Conservation (phyloP, 2,797 vertebrate species). For the Diglossa cyanea region DNA sequence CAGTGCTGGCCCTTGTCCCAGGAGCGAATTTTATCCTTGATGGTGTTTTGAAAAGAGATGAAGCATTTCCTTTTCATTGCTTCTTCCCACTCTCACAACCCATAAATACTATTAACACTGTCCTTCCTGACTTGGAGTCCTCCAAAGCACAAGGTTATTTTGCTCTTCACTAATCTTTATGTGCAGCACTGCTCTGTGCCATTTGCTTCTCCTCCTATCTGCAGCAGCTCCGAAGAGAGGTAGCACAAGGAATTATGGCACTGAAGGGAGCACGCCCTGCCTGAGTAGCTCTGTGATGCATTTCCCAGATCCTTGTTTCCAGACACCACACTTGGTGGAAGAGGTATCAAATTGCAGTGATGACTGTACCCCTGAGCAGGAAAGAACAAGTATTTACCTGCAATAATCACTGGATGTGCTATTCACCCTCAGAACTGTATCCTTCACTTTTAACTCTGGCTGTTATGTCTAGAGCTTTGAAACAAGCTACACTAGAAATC, state of each 20-base stretch:
- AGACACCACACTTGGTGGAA: constrained; percentile 14
- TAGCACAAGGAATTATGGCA: neutral
- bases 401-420: neutral
- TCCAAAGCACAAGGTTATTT: neutral
- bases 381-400: constrained; percentile 47
- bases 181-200: neutral
- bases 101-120: constrained; percentile 53
- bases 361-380: neutral
- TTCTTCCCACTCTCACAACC: constrained; percentile 54
- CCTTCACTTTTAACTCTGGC: neutral
- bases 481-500: neutral
- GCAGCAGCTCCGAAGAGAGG: neutral
- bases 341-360: constrained; percentile 14
- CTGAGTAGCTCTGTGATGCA: constrained; percentile 3
- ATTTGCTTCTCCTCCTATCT: neutral
- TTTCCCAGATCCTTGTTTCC: constrained; percentile 47
- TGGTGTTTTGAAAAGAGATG: constrained; percentile 45
- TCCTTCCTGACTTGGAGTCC: neutral
- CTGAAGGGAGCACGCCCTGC: constrained; percentile 27
- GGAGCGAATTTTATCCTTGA: constrained; percentile 25
- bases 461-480: neutral
- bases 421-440: neutral
- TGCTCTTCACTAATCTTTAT: neutral
- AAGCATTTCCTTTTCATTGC: constrained; percentile 57
- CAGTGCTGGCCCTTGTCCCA: constrained; percentile 22